phyloP scores from a whole-genome alignment of 1,140 invertebrate genomes.

The Eciton burchellii region DNA sequence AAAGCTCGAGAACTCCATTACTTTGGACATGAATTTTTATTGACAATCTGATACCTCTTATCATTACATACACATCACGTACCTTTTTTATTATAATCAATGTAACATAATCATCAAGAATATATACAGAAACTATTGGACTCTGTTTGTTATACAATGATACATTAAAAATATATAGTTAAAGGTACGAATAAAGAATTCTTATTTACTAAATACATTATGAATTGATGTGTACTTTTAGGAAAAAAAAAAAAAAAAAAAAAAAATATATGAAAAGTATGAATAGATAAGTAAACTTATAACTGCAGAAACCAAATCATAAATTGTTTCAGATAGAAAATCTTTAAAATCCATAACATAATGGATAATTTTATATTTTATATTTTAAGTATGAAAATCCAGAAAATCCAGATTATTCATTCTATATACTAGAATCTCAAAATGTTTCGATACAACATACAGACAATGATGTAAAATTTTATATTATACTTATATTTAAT shows the following conservation, averaged over 20 bases:
- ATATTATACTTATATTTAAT: constrained; percentile 42
- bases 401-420: background rate
- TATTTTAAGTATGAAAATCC: too few species aligned
- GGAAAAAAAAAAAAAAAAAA: constrained; percentile 41
- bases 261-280: background rate
- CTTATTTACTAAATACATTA: constrained; percentile 69
- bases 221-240: constrained; percentile 37
- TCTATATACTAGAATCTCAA: background rate
- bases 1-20: background rate
- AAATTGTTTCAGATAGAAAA: background rate
- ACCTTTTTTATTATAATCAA: constrained; percentile 80
- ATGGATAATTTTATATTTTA: too few species aligned
- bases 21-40: constrained; percentile 76
- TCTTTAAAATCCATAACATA: background rate
- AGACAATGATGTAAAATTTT: constrained; percentile 13
- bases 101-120: constrained; percentile 79
- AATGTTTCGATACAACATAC: background rate
- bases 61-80: constrained; percentile 83
- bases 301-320: background rate
- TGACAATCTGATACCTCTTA: constrained; percentile 81
- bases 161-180: constrained; percentile 78
- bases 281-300: background rate
- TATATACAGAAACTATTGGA: constrained; percentile 85
- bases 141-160: constrained; percentile 78
- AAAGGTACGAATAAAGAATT: constrained; percentile 72